Percentiles rank a stretch among this genome's conserved stretches.
Conservation (phyloP, 2,888 invertebrate species). For the Koerneria pararmatus region DNA sequence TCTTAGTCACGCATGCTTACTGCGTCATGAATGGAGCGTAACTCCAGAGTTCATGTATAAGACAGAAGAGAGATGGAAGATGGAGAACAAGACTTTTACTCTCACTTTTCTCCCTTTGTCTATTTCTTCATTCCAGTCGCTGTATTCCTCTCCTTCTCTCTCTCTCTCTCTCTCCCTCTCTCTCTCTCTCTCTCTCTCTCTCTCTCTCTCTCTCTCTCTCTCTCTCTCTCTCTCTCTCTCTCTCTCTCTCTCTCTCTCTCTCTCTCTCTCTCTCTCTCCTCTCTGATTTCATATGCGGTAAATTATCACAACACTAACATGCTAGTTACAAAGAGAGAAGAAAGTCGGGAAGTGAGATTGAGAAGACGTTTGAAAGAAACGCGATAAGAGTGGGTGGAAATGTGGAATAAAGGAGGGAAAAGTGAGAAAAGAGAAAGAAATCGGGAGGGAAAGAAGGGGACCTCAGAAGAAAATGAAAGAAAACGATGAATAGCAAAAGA, state of each 20-base stretch:
- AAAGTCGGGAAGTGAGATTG: background rate
- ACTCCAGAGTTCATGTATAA: no score
- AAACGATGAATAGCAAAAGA: conserved; percentile 3
- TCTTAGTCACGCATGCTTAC: no score
- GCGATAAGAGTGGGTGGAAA: background rate
- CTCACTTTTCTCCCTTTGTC: no score
- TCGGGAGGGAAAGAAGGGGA: background rate
- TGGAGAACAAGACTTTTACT: no score
- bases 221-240: background rate
- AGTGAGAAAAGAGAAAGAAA: background rate
- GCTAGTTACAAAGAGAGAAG: no score
- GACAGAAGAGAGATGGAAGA: no score
- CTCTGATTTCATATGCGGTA: background rate
- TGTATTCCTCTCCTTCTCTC: background rate
- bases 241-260: conserved; percentile 2
- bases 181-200: conserved; percentile 8
- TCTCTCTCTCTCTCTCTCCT: conserved; percentile 8
- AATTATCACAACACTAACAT: no score
- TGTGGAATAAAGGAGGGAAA: background rate
- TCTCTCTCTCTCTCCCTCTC: background rate
- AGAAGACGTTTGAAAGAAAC: background rate
- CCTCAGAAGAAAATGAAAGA: conserved; percentile 4
- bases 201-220: background rate
- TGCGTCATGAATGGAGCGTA: no score
- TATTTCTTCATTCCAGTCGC: no score